A percentile compares a stretch with the other conserved stretches of the same genome.
phyloP scores from a whole-genome alignment of 1,140 invertebrate genomes.

The Drosophila cardini region DNA sequence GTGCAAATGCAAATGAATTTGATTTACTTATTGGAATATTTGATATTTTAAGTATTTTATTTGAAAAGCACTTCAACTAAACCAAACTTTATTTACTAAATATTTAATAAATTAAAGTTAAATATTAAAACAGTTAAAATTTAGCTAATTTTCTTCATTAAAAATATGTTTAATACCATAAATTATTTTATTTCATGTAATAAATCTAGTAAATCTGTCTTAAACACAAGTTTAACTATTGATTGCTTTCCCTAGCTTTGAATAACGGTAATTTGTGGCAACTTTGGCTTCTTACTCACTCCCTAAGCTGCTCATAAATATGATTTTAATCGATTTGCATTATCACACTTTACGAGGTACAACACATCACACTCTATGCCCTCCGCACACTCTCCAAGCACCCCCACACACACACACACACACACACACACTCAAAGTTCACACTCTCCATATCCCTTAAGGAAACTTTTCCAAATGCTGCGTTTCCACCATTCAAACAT shows the following conservation, averaged over 20 bases:
- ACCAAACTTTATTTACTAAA: too few species aligned
- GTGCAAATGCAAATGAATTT: conserved; percentile 32
- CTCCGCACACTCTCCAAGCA: too few species aligned
- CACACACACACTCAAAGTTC: not conserved
- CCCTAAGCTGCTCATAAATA: conserved; percentile 63
- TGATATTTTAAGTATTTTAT: not conserved
- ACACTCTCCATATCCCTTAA: not conserved
- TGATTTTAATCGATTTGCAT: conserved; percentile 77
- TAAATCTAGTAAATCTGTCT: not conserved
- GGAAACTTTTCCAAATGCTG: not conserved
- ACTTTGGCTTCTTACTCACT: conserved; percentile 30
- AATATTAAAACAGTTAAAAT: too few species aligned
- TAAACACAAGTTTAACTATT: not conserved
- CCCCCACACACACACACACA: not conserved
- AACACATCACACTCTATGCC: too few species aligned
- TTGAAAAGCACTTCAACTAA: not conserved
- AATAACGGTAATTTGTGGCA: not conserved
- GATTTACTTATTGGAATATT: not conserved
- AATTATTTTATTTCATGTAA: not conserved
- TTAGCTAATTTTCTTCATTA: too few species aligned
- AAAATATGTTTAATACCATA: too few species aligned
- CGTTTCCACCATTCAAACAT: conserved; percentile 45
- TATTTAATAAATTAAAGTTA: too few species aligned
- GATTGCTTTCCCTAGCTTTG: not conserved
- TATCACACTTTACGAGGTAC: conserved; percentile 36